Evolutionary conservation across 2,113 vertebrate species (phyloP), one percentile per base, ranked within the genome.

Genomic region (Syngnathus typhle): DNA sequence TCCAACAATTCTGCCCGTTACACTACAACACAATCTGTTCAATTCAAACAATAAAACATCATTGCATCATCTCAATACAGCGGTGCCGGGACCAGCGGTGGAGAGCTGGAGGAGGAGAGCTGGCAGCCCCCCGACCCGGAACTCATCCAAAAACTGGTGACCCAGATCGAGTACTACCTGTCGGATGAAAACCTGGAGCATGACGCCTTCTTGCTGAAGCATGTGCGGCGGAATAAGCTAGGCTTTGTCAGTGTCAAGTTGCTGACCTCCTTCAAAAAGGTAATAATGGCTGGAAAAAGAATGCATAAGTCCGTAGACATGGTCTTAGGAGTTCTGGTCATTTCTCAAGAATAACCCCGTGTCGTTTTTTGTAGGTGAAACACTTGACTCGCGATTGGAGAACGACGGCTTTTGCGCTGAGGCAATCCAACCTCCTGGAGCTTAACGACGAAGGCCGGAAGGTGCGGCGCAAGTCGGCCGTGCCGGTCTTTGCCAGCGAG

Each of bases 211-310:
- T 91, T 99, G 68, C 91, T 98, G 23, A 99, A 99, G 81, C 97
- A 99, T 0, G 93, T 99, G 67, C 82, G 96, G 60, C 94, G 96
- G 77, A 99, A 98, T 86, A 98, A 98, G 83, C 91, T 95, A 68
- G 97, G 97, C 7, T 99, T 94, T 1, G 95, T 99, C 87, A 99
- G 96, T 11, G 93, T 99, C 81, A 99, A 99, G 85, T 85, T 99
- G 41, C 94, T 99, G 79, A 98, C 97, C 1, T 98, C 97, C 3
- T 98, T 99, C 87, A 99, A 99, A 87, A 99, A 99, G 94, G 97
- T 98, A 90, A 80, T 43, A 1, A 9, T 56, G 36, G 41, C 23
- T 32, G 27, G 27, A 32, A 32, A 32, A 32, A 23, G 3, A 32
- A 32, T 32, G 27, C 27, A 32, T 2, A 32, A 32, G 27, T 32